Evolutionary conservation across 2,797 vertebrate genomes (phyloP), one percentile per base, ranked within the genome.

Genomic region (Coluber constrictor): DNA sequence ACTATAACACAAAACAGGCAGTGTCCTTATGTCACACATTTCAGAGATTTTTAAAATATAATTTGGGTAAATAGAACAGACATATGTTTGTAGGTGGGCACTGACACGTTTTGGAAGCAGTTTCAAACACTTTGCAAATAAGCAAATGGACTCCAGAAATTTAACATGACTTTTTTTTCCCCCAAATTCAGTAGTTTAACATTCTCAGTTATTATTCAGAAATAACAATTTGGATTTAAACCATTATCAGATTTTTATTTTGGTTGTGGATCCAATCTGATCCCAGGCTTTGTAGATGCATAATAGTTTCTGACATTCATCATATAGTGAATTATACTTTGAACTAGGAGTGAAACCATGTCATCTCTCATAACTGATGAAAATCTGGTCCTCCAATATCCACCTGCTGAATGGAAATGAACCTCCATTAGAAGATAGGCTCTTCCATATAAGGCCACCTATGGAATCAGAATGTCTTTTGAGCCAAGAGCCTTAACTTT

Each of bases 271-370:
- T 56, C 51, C 37, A 47, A 88, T 37, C 4, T 90, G 93, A 90
- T 95, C 92, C 93, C 61, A 94, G 91, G 90, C 90, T 88, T 89
- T 96, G 95, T 37, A 27, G 7, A 47, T 94, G 57, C 92, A 93
- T 88, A 94, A 90, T 9, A 0, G 55, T 86, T 74, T 95, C 93
- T 60, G 37, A 32, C 56, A 29, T 13, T 51, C 29, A 2, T 90
- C 18, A 74, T 90, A 27, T 7, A 32, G 7, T 61, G 4, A 66
- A 8, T 66, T 63, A 27, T 90, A 51, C 16, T 37, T 90, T 56
- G 89, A 90, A 74, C 3, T 29, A 74, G n/a, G 63, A 90, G 27
- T 37, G n/a, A 20, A 20, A n/a, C 51, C 51, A 56, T 74, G n/a
- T 51, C n/a, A 55, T 63, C n/a, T 32, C 61, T 63, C 47, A 66